Percentiles rank a stretch among this genome's conserved stretches.
phyloP scores from a whole-genome alignment of 30 jellyfish, hydroid and myxozoan species.

The Pelagia noctiluca region DNA sequence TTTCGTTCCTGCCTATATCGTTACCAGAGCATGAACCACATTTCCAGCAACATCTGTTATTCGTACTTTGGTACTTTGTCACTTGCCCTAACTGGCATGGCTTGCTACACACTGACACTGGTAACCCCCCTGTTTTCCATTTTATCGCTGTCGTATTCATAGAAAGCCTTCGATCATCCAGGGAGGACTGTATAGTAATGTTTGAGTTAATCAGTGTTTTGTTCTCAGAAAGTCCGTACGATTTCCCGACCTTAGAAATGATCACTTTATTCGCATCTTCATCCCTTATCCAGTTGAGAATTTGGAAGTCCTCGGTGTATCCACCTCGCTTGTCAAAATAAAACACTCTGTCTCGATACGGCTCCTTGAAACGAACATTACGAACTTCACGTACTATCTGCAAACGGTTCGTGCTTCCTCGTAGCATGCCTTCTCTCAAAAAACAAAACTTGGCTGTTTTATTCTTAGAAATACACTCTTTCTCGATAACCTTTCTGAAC shows the following conservation, averaged over 20 bases:
- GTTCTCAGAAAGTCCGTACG: neutral
- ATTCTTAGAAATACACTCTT: conserved; percentile 22
- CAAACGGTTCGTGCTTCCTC: neutral
- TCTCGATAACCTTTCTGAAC: conserved; percentile 34
- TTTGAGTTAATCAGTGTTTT: neutral
- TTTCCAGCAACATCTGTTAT: conserved; percentile 80
- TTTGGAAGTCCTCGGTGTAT: conserved; percentile 50
- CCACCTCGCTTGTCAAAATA: conserved; percentile 37
- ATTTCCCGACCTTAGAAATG: neutral
- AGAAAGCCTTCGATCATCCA: conserved; percentile 48
- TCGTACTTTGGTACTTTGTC: neutral
- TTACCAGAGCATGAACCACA: conserved; percentile 68
- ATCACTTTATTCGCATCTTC: neutral
- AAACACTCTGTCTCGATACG: conserved; percentile 61
- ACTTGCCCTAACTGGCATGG: conserved; percentile 63
- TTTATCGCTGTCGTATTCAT: conserved; percentile 26
- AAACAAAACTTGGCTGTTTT: conserved; percentile 27
- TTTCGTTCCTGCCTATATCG: conserved; percentile 61
- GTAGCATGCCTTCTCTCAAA: conserved; percentile 11
- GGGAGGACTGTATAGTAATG: conserved; percentile 1
- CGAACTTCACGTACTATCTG: conserved; percentile 8
- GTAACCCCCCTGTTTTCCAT: conserved; percentile 42
- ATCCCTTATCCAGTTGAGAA: conserved; percentile 14
- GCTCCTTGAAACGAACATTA: conserved; percentile 58
- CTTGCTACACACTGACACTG: conserved; percentile 78